These are phyloP conservation scores for Diorhabda sublineata DNA, from an alignment of 1,140 invertebrate genomes.

Conservation along the genomic window DNA sequence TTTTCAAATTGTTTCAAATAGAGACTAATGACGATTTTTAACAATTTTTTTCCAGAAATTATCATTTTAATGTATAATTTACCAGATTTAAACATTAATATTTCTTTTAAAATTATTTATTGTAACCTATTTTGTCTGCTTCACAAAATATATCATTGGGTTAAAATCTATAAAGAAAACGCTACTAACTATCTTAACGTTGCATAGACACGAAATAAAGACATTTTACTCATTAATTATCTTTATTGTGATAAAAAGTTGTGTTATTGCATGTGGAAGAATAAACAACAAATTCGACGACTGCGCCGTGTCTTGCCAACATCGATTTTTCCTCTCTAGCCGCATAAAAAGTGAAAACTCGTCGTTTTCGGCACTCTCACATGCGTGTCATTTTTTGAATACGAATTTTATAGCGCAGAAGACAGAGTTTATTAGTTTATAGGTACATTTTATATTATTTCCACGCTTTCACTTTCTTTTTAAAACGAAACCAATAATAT, in stretches of 20 bases:
- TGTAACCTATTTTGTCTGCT: too few relatives aligned
- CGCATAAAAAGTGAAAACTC: neutral
- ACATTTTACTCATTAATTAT: conserved; percentile 1
- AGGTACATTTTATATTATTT: neutral
- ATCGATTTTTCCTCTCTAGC: conserved; percentile 8
- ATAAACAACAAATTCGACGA: conserved; percentile 5
- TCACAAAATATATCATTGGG: too few relatives aligned
- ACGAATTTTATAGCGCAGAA: neutral
- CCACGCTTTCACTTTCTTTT: too few relatives aligned
- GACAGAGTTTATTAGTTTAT: neutral
- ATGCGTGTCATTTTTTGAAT: neutral
- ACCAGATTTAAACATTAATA: too few relatives aligned
- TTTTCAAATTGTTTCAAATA: too few relatives aligned
- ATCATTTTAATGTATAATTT: too few relatives aligned
- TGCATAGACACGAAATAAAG: neutral
- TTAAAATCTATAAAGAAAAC: too few relatives aligned
- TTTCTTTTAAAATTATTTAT: too few relatives aligned
- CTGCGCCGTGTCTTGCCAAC: conserved; percentile 8
- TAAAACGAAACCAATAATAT: too few relatives aligned
- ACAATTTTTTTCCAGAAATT: too few relatives aligned
- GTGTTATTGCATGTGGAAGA: neutral
- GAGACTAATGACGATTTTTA: too few relatives aligned
- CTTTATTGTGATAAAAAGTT: neutral
- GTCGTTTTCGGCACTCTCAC: neutral
- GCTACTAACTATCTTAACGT: too few relatives aligned